Base-by-base conservation (phyloP, 64 coral and sea anemone genomes). In the Actinia tenebrosa region DNA sequence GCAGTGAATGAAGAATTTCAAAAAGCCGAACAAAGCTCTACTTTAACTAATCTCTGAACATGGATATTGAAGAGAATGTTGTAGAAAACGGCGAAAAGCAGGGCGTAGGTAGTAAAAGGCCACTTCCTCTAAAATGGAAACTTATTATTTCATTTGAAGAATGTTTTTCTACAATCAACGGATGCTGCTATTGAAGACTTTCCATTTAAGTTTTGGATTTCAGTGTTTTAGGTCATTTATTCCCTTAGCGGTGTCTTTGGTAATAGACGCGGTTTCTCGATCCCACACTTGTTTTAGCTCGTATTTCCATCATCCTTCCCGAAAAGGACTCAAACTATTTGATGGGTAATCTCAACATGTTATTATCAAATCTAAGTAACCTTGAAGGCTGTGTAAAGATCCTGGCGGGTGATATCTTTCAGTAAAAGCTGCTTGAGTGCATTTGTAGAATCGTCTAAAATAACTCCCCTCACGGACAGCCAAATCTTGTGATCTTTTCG, bases 341-440 rank as follows among this genome's bases (percentile, higher is more conserved):
- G 63, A 66, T 66, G 17, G n/a, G 23, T 75, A 75, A 75, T 75
- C 69, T 75, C 13, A 42, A 30, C 11, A 5, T 25, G 69, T 25
- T 75, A 75, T 75, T 75, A 75, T 75, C 69, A 42, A n/a, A 42
- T 27, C 25, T 25, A 27, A 72, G 69, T 72, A 72, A 75, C 69
- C 69, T 42, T 75, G 69, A 75, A 75, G 26, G 69, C 26, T 75
- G 11, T 75, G 69, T 37, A 42, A 26, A 75, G 69, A 75, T 75
- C 69, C 69, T 75, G 69, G 9, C 26, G 69, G 69, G 69, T 42
- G 69, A 75, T 75, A 75, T 75, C 11, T 75, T 75, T 75, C 69
- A 75, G 69, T 75, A 75, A 75, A 75, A 75, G 69, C 69, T 75
- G 69, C 7, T 30, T 75, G 69, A 75, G 69, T 75, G 69, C 69